A percentile compares a stretch with the other conserved stretches of the same genome.
Conservation (phyloP, 2,797 vertebrate genomes). For the Pipistrellus pipistrellus region DNA sequence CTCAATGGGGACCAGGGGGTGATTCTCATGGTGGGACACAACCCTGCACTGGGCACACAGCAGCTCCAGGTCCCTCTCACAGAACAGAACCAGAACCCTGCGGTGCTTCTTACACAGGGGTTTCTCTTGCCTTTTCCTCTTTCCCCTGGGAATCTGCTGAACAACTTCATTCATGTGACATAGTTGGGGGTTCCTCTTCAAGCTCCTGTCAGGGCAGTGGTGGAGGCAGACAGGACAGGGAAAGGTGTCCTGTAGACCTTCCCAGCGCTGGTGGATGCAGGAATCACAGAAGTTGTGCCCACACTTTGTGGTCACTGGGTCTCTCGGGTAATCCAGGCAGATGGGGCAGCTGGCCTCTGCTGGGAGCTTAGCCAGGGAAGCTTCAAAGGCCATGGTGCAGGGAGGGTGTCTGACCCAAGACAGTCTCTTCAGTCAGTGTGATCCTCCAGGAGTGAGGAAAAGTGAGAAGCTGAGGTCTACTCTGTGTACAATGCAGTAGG, state of each 20-base stretch:
- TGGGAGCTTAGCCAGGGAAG: background rate
- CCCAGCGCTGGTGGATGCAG: too few species aligned
- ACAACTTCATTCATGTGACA: background rate
- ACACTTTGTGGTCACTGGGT: background rate
- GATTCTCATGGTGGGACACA: conserved; percentile 87
- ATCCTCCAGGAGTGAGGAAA: background rate
- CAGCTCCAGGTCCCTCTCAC: conserved; percentile 82
- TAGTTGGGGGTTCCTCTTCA: conserved; percentile 81
- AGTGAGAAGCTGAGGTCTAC: background rate
- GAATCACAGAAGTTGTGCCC: background rate
- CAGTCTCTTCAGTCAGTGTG: background rate
- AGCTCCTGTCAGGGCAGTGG: too few species aligned
- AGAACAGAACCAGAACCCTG: conserved; percentile 80
- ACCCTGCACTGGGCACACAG: conserved; percentile 90
- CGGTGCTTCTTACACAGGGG: conserved; percentile 84
- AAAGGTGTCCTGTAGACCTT: too few species aligned
- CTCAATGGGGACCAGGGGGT: conserved; percentile 85
- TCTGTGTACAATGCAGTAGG: too few species aligned
- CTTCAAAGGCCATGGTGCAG: background rate
- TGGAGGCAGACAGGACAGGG: too few species aligned
- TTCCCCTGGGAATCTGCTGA: background rate
- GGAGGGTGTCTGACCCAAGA: background rate
- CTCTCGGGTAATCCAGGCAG: background rate
- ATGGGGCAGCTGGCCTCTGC: background rate
- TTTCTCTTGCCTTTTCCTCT: background rate